Base-by-base conservation (phyloP, 2,797 vertebrate species). In the Margarornis squamiger region DNA sequence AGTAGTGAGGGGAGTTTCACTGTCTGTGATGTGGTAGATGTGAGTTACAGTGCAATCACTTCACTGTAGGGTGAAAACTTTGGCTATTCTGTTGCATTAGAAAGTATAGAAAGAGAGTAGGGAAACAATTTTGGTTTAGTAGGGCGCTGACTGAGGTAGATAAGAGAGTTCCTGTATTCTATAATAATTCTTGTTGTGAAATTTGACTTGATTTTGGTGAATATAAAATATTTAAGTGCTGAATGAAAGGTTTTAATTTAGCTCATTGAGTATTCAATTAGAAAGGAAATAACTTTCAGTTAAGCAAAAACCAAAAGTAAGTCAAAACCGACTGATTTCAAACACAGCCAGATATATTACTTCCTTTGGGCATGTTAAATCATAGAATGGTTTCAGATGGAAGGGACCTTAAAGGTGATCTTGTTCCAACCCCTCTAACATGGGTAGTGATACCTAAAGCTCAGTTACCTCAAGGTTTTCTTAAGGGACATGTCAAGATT, bases 1-100 rank as follows among this genome's bases (percentile, higher is more conserved):
- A 0, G 8, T 1, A 52, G 63, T 0, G 0, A 68, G 22, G 48
- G 29, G n/a, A 76, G 20, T 32, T 81, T 21, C 1, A 0, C 9
- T 39, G 18, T 36, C 41, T 68, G 63, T 3, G 24, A 38, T 59
- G 41, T 12, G 12, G 8, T 32, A 54, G 18, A 6, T 62, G 45
- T 4, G 41, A 86, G 57, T 9, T 12, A 22, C 15, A n/a, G 16
- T 0, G 1, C 14, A 26, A 6, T 15, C 4, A 1, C 13, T 86
- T n/a, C 24, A 6, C 27, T n/a, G 8, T 2, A 17, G 9, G 39
- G 30, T 36, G 84, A 49, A 71, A 39, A 3, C 17, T 66, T 54
- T 3, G 5, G 10, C 23, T 34, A 5, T 36, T 39, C 18, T 27
- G 10, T 21, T 36, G 38, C 7, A 1, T 20, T 29, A 34, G 15